Conservation (phyloP, 2,113 vertebrate genomes). For the Nycticorax nycticorax region DNA sequence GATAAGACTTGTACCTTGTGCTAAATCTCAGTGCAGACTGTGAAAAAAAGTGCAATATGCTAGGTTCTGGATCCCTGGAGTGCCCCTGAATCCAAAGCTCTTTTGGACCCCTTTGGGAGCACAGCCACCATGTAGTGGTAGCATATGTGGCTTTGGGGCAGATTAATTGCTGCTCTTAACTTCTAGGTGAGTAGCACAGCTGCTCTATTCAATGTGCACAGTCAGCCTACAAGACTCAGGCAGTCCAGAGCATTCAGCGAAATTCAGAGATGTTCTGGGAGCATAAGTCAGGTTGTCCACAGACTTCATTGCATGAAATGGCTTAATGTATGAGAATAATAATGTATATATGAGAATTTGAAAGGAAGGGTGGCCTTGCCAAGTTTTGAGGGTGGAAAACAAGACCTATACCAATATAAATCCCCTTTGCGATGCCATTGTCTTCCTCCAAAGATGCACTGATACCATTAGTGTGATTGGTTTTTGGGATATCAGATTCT, state of each 20-base stretch:
- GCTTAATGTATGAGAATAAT: neutral
- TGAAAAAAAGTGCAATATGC: neutral
- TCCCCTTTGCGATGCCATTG: neutral
- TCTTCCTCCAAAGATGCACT: neutral
- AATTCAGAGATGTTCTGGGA: neutral
- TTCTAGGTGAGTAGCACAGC: neutral
- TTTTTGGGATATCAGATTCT: neutral
- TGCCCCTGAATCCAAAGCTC: neutral
- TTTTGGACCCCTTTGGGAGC: neutral
- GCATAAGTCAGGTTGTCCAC: neutral
- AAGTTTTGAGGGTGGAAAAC: neutral
- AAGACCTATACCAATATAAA: neutral
- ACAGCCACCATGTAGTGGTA: neutral
- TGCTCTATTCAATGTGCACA: neutral
- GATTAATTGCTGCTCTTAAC: neutral
- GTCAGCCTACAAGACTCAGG: neutral
- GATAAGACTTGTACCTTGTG: neutral
- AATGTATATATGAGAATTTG: neutral
- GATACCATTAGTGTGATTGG: neutral
- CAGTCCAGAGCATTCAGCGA: neutral
- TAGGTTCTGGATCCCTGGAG: neutral
- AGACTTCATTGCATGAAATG: neutral
- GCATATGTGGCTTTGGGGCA: neutral
- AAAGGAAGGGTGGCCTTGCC: neutral
- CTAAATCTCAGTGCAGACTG: rapidly evolving